Evolutionary conservation across 2,113 vertebrate genomes (phyloP).

Genomic region (Syngnathus floridae): DNA sequence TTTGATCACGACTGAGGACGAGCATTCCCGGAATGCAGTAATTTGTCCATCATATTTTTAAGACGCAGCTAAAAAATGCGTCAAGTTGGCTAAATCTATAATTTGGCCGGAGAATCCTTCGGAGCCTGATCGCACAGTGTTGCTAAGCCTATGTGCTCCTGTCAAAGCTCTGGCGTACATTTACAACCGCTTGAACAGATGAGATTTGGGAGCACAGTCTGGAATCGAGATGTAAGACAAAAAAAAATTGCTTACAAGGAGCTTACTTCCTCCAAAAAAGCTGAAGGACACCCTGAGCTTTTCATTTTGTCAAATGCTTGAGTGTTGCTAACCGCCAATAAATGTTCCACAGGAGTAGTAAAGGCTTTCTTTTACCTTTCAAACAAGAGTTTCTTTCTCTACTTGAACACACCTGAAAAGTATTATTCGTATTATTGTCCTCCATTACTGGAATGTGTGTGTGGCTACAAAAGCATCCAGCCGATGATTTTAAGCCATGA

Average conservation of each 20-base stretch:
- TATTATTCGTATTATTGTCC: neutral
- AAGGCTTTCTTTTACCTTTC: neutral
- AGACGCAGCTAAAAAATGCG: neutral
- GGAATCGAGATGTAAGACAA: neutral
- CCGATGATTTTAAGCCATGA: neutral
- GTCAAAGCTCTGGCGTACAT: neutral
- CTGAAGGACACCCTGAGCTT: neutral
- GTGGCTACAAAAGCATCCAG: neutral
- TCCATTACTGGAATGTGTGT: neutral
- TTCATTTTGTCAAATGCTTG: conserved; percentile 2
- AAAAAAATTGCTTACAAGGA: neutral
- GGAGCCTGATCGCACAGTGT: neutral
- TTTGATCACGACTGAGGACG: neutral
- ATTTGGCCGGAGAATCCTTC: neutral
- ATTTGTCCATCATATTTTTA: neutral
- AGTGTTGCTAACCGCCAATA: neutral
- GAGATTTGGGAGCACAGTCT: neutral
- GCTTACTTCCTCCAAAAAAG: neutral
- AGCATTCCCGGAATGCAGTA: neutral
- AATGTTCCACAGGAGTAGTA: neutral
- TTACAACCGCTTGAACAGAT: neutral
- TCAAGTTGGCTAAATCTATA: neutral
- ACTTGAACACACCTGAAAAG: neutral
- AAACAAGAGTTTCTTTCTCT: neutral
- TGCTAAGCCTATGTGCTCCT: neutral